Evolutionary conservation across 2,888 invertebrate genomes (phyloP).

Genomic region (Sipha maydis): DNA sequence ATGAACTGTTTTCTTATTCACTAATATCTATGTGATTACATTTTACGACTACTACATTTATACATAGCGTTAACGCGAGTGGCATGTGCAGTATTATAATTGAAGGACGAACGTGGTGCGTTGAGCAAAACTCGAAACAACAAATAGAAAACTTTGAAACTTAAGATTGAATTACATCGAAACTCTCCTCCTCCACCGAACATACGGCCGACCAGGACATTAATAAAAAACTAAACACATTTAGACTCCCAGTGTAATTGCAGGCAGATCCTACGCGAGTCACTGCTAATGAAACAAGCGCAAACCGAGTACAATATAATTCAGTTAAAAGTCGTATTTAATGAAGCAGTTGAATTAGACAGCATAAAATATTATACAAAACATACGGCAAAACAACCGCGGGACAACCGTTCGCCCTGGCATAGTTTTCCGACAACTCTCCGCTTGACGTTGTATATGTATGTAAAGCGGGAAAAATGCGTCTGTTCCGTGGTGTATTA

Average conservation of each 20-base stretch:
- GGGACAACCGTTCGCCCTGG: background rate
- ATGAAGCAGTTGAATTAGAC: conserved; percentile 31
- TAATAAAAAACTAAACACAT: background rate
- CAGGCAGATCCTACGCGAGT: background rate
- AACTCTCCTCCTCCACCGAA: background rate
- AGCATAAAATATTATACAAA: conserved; percentile 1
- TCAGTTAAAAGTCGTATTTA: conserved; percentile 1
- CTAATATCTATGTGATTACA: too few species aligned
- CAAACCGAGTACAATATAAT: conserved; percentile 21
- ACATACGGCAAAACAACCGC: background rate
- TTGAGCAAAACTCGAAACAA: background rate
- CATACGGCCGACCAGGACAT: too few species aligned
- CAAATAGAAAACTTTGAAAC: background rate
- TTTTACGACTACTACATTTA: too few species aligned
- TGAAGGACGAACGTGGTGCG: background rate
- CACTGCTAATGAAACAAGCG: conserved; percentile 16
- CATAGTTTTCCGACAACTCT: background rate
- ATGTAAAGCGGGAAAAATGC: background rate
- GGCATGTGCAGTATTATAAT: too few species aligned
- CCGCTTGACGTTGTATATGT: too few species aligned
- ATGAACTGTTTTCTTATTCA: too few species aligned
- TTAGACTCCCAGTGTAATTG: background rate
- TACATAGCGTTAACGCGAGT: too few species aligned
- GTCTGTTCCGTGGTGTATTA: background rate
- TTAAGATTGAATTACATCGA: background rate